A percentile compares a stretch with the other conserved stretches of the same genome.
Conservation (phyloP, 2,113 vertebrate species). For the Scalopus aquaticus region DNA sequence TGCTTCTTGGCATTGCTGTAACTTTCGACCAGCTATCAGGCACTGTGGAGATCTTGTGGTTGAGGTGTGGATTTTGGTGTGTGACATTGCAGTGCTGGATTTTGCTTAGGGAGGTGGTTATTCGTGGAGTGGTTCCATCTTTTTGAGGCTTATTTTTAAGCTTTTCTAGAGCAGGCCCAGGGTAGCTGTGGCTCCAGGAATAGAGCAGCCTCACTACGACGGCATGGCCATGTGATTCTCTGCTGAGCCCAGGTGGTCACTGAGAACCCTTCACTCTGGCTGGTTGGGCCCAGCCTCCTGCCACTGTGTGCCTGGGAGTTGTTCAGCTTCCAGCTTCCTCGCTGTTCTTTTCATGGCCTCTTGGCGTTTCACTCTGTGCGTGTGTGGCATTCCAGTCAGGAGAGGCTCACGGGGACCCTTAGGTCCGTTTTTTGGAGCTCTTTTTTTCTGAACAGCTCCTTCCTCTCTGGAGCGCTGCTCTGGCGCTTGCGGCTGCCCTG, state of each 20-base stretch:
- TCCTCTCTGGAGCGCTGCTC: conserved; percentile 29
- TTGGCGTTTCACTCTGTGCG: background rate
- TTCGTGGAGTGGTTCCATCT: background rate
- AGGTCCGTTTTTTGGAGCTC: background rate
- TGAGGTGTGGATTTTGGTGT: background rate
- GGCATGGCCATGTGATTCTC: background rate
- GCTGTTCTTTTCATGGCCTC: background rate
- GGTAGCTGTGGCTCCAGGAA: background rate
- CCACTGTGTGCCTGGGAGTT: background rate
- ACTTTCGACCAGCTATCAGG: background rate
- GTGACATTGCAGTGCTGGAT: background rate
- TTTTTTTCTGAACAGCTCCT: background rate
- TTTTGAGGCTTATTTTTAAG: background rate
- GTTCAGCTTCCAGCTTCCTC: background rate
- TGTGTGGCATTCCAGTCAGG: background rate
- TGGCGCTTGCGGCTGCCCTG: background rate
- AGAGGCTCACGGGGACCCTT: background rate
- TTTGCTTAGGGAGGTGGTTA: background rate
- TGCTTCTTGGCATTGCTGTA: background rate
- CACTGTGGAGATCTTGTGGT: background rate
- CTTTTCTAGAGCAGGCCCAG: background rate
- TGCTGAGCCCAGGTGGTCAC: background rate
- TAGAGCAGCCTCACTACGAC: background rate
- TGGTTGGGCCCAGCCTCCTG: background rate
- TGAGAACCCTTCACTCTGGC: background rate